Base-by-base conservation (phyloP, 1,140 invertebrate species). In the Lepidurus apus region DNA sequence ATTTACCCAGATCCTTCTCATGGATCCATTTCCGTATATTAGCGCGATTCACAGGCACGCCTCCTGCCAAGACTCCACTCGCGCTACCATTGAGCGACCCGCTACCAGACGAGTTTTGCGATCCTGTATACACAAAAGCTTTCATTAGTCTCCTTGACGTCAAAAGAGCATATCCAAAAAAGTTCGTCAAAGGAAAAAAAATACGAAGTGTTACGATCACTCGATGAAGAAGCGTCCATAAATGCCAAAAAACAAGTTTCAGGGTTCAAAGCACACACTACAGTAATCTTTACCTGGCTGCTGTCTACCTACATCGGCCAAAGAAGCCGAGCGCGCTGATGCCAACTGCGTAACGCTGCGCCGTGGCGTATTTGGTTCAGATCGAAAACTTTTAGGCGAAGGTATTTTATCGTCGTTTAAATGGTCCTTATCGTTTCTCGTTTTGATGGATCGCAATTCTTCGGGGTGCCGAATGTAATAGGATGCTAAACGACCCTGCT, bases 21-120 rank as follows among this genome's bases (percentile, higher is more conserved):
- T 95, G 93, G 80, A 96, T 95, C 94, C 94, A 96, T 86, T 95
- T 94, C 79, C 93, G 87, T 80, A 96, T 95, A 82, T 95, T 95
- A 73, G 94, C 92, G 45, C 92, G 53, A 17, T 65, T 65, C 13
- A 65, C 53, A 13, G 53, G 17, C 21, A 65, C 53, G 13, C 53
- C 53, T 65, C 53, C 53, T 4, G 53, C 21, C 8, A 65, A 21
- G 17, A 65, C 53, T 65, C 53, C 53, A 65, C 53, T 65, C 21
- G 53, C 53, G 53, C 53, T 65, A 65, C 53, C 53, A 65, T 65
- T 65, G 9, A 65, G 53, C 21, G 53, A 65, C 21, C n/a, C 53
- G 17, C 53, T 13, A 65, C 53, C 53, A 21, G 53, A n/a, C 17
- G 53, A 65, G 21, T 65, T 21, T 9, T 65, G 53, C 8, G 53